These are phyloP conservation scores for Actinemys pallida DNA, from an alignment of 2,113 vertebrate species.

Conservation along the genomic window DNA sequence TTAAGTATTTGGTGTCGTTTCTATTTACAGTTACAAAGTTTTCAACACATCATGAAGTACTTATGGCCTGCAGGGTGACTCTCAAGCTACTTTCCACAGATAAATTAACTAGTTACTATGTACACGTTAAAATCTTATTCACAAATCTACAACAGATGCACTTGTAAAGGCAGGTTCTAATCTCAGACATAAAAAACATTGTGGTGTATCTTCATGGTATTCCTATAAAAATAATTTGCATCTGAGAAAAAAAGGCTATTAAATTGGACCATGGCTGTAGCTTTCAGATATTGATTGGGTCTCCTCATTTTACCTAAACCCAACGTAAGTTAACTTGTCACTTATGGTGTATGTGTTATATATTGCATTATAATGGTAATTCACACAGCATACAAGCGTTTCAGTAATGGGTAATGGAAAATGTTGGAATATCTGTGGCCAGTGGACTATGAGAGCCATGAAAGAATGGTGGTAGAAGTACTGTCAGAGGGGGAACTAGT, in stretches of 20 bases:
- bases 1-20: not conserved
- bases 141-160: not conserved
- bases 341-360: not conserved
- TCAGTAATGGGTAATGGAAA: not conserved
- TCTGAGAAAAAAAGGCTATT: not conserved
- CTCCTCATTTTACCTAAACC: not conserved
- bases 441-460: not conserved
- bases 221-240: not conserved
- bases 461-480: not conserved
- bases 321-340: not conserved
- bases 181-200: not conserved
- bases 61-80: not conserved
- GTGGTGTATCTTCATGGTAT: not conserved
- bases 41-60: not conserved
- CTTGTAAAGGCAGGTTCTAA: not conserved
- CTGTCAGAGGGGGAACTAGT: too few species aligned
- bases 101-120: not conserved
- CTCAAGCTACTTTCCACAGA: not conserved
- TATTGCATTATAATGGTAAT: not conserved
- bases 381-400: not conserved
- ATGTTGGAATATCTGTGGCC: not conserved
- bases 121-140: not conserved
- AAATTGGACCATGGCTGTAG: not conserved
- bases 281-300: not conserved
- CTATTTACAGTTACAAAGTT: not conserved